Evolutionary conservation across 2,888 invertebrate genomes (phyloP), one percentile per base, ranked within the genome.

Genomic region (Brenthis daphne): DNA sequence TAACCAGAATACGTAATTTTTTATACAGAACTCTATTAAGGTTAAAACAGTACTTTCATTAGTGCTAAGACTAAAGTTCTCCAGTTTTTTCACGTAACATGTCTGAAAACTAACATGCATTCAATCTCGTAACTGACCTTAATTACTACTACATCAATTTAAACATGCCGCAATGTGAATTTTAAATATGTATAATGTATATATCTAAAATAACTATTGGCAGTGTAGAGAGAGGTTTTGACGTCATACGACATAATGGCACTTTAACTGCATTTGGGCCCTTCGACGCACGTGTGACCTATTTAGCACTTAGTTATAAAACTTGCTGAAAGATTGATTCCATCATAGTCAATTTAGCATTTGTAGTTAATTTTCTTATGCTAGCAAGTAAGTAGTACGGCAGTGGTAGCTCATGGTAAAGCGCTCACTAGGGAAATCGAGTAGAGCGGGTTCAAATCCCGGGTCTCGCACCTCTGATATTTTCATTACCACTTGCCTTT

Each of bases 201-300:
- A 16, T 53, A 57, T 65, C 56, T 56, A 56, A 73, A 73, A 73
- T 72, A 78, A 72, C 68, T 69, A 72, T 74, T 77, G 77, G 77
- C 77, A 75, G 67, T 73, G 72, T 74, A 78, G 76, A 77, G 77
- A 78, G 75, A 77, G 69, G 57, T 67, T 69, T 77, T 89, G 90
- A 90, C 91, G 91, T 91, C 90, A 90, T 76, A 71, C 80, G 83
- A 82, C 85, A 85, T 82, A 82, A 79, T 85, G 60, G 60, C n/a
- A 29, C 80, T 77, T 61, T 73, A 82, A 83, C 81, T 84, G 83
- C 83, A 83, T 61, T 56, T 75, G 76, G 76, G 82, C 85, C 87
- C 86, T 88, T 84, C 77, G 78, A 76, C 77, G 76, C 78, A 79
- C 80, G 82, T 81, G 81, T 63, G 77, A 76, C 78, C 79, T 70